These are phyloP conservation scores for Hephaestus fuliginosus DNA, from an alignment of 2,797 vertebrate genomes.

Conservation along the genomic window DNA sequence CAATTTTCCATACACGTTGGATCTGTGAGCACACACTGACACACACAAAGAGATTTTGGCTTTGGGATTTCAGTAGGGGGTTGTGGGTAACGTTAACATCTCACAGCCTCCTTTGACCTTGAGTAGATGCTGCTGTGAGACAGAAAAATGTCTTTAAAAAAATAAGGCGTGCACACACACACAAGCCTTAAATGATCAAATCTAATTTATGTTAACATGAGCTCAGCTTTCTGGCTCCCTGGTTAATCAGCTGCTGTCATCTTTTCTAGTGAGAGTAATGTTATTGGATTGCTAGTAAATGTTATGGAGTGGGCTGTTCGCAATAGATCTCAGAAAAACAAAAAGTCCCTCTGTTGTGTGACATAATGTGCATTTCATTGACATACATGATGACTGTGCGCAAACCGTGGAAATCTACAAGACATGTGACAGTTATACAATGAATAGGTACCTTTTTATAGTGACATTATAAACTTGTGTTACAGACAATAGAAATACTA, in stretches of 20 bases:
- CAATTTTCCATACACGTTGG: slow-evolving; percentile 49
- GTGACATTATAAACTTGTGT: neutral
- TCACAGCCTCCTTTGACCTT: slow-evolving; percentile 22
- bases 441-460: neutral
- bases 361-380: slow-evolving; percentile 9
- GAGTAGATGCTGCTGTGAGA: slow-evolving; percentile 29
- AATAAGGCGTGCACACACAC: neutral
- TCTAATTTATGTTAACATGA: slow-evolving; percentile 40
- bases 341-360: neutral
- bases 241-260: slow-evolving; percentile 19
- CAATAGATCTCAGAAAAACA: slow-evolving; percentile 16
- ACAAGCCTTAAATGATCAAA: slow-evolving; percentile 28
- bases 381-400: neutral
- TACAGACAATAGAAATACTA: neutral
- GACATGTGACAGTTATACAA: neutral
- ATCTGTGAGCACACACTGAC: slow-evolving; percentile 35
- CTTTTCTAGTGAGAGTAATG: neutral
- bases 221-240: slow-evolving; percentile 33
- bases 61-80: slow-evolving; percentile 29
- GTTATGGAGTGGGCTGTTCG: neutral
- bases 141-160: slow-evolving; percentile 15
- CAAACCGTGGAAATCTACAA: neutral
- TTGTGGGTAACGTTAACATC: slow-evolving; percentile 21
- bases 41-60: slow-evolving; percentile 28
- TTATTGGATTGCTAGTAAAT: slow-evolving; percentile 18